These are phyloP conservation scores for Chaetodon auriga DNA, from an alignment of 2,113 vertebrate genomes.

Conservation along the genomic window DNA sequence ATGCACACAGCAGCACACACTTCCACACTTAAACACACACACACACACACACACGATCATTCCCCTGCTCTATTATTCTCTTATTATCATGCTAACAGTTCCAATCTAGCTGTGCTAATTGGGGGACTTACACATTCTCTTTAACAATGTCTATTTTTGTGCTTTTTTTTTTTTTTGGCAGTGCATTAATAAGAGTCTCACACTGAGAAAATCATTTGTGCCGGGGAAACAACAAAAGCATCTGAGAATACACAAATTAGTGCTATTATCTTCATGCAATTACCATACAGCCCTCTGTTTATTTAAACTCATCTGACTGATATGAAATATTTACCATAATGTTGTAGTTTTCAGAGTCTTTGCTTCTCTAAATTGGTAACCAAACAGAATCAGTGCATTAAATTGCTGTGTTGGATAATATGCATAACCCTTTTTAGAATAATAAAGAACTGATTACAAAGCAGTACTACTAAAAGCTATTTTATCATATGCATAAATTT, in stretches of 20 bases:
- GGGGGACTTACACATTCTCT: slow-evolving; percentile 81
- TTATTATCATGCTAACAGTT: slow-evolving; percentile 82
- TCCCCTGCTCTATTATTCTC: slow-evolving; percentile 80
- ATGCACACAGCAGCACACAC: slow-evolving; percentile 37
- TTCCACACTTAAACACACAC: slow-evolving; percentile 30
- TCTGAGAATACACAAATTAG: slow-evolving; percentile 83
- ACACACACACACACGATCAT: slow-evolving; percentile 52
- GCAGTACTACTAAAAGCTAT: slow-evolving; percentile 20
- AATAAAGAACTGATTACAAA: slow-evolving; percentile 47
- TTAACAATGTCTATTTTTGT: slow-evolving; percentile 79
- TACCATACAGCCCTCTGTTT: slow-evolving; percentile 79
- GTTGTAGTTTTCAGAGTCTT: slow-evolving; percentile 57
- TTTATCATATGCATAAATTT: slow-evolving; percentile 32
- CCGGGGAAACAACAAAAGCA: slow-evolving; percentile 79
- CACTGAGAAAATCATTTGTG: slow-evolving; percentile 83
- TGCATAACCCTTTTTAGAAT: slow-evolving; percentile 52
- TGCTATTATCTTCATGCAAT: slow-evolving; percentile 79
- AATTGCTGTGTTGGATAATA: slow-evolving; percentile 59
- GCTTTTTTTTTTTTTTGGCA: slow-evolving; percentile 59
- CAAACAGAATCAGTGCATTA: slow-evolving; percentile 62
- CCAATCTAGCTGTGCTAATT: slow-evolving; percentile 81
- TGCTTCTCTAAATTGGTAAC: slow-evolving; percentile 64
- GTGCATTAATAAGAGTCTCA: slow-evolving; percentile 81
- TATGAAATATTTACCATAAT: slow-evolving; percentile 82
- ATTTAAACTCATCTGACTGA: slow-evolving; percentile 78